Conservation (phyloP, 2,113 vertebrate genomes). For the Mixornis gularis region DNA sequence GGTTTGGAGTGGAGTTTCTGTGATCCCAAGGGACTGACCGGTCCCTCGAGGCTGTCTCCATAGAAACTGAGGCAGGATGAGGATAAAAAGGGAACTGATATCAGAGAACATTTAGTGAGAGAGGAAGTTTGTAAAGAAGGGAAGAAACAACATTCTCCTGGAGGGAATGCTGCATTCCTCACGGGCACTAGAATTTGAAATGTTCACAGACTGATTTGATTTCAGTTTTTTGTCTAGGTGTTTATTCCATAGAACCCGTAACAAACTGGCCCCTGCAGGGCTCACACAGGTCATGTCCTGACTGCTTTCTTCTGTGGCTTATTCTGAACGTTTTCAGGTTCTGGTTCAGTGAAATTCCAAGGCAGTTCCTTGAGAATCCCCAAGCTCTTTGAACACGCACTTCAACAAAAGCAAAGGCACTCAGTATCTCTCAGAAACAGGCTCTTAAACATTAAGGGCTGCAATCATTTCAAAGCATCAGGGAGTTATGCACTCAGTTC, state of each 20-base stretch:
- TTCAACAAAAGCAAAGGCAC: background rate
- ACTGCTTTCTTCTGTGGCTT: background rate
- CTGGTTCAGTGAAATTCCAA: background rate
- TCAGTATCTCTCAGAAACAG: background rate
- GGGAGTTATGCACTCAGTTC: background rate
- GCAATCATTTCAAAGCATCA: slow-evolving; percentile 5
- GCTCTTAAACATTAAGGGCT: background rate
- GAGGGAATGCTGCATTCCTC: accelerated
- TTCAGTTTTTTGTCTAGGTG: background rate
- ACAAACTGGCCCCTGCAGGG: background rate
- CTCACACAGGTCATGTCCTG: background rate
- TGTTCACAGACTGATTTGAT: background rate
- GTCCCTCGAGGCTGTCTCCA: background rate
- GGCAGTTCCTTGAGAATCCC: background rate
- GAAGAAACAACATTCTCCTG: background rate
- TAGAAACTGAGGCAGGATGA: background rate
- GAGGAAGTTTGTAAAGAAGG: background rate
- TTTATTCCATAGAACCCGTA: background rate
- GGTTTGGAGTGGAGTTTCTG: background rate
- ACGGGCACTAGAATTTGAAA: background rate
- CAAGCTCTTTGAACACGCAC: background rate
- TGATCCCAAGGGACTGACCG: background rate
- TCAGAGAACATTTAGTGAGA: background rate
- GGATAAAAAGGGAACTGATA: background rate
- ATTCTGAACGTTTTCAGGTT: background rate